Conservation (phyloP, 2,113 vertebrate species). For the Glaucidium brasilianum region DNA sequence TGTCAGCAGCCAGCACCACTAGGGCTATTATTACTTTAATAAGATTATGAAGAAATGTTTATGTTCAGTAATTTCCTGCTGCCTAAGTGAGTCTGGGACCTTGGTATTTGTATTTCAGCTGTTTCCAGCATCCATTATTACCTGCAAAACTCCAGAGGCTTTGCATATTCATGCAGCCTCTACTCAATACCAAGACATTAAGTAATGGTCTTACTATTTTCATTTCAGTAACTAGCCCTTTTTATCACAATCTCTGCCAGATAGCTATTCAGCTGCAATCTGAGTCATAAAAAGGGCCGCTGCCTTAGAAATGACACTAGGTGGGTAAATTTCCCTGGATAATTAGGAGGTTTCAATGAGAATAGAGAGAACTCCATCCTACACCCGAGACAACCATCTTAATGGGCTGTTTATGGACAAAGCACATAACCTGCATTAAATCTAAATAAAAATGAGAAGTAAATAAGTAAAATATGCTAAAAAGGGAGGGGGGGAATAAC, state of each 20-base stretch:
- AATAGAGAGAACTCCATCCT: background rate
- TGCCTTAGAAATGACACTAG: background rate
- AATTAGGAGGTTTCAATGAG: background rate
- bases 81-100: background rate
- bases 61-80: background rate
- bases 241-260: background rate
- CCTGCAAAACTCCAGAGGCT: background rate
- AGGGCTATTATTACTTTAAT: background rate
- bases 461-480: background rate
- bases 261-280: background rate
- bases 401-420: background rate
- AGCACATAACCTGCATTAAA: background rate
- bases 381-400: background rate
- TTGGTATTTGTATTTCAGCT: background rate
- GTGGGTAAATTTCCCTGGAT: background rate
- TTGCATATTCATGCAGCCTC: background rate
- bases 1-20: background rate
- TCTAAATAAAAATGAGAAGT: background rate
- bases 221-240: background rate
- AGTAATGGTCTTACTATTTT: background rate
- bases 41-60: background rate
- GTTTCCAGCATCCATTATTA: background rate
- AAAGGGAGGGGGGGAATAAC: background rate
- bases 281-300: background rate
- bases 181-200: background rate